These are phyloP conservation scores for Amia ocellicauda DNA, from an alignment of 2,113 vertebrate genomes.

Conservation along the genomic window DNA sequence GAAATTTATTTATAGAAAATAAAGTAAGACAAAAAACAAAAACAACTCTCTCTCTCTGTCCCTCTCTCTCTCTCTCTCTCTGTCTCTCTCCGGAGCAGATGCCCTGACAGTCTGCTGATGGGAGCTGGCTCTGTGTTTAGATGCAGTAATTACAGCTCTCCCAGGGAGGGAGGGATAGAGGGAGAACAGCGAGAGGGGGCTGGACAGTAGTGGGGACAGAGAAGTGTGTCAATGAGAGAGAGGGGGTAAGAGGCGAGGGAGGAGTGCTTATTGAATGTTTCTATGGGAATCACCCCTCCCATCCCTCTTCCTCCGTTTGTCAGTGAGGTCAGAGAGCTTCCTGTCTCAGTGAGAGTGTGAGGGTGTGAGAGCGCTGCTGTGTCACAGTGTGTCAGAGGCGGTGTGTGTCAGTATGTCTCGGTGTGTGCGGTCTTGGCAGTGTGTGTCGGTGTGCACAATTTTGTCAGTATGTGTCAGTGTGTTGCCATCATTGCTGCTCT, in stretches of 20 bases:
- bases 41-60: too few relatives aligned
- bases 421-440: too few relatives aligned
- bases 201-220: neutral
- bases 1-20: too few relatives aligned
- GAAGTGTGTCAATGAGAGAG: neutral
- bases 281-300: conserved; percentile 6
- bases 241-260: neutral
- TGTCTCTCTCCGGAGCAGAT: conserved; percentile 24
- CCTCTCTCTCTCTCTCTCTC: too few relatives aligned
- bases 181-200: conserved; percentile 12
- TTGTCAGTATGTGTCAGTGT: too few relatives aligned
- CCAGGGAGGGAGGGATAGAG: neutral
- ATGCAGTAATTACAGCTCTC: neutral
- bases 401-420: too few relatives aligned
- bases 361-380: neutral
- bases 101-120: conserved; percentile 12
- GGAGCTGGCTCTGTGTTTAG: neutral
- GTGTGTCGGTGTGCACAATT: too few relatives aligned
- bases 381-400: too few relatives aligned
- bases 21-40: conserved; percentile 33
- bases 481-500: too few relatives aligned
- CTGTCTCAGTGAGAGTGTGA: neutral
- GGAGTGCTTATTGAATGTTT: too few relatives aligned
- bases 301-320: conserved; percentile 9
- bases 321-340: too few relatives aligned